Evolutionary conservation across 2,888 invertebrate species (phyloP), one percentile per base, ranked within the genome.

Genomic region (Cephonodes hylas): DNA sequence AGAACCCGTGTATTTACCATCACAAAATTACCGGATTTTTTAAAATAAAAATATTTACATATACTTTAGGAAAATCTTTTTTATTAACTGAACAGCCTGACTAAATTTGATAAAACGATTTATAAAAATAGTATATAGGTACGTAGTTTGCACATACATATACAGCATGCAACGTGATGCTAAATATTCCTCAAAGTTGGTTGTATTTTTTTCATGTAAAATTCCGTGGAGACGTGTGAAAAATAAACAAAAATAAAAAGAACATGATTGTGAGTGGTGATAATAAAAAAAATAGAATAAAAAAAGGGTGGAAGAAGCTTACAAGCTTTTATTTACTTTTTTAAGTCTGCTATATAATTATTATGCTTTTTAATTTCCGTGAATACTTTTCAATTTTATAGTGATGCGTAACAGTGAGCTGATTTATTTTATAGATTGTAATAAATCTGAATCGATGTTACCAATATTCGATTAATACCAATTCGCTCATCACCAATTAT

Each of bases 131-230:
- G 20, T 46, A 59, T 34, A 46, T 15, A 42, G 8, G 27, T 18
- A 31, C n/a, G n/a, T n/a, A n/a, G 15, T 57, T 15, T 22, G 22
- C 56, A 57, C 15, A 60, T 34, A 74, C 66, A 71, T 64, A 71
- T 67, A 73, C 48, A 73, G 66, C 86, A 86, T 85, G 86, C 84
- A 81, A 71, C 66, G 68, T 70, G 59, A 63, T 62, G 48, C 61
- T 61, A 59, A 61, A 77, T 77, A 86, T 84, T 86, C 74, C 89
- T 87, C 89, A 89, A 89, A 89, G 88, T 89, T 90, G 89, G 89
- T 88, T 72, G 61, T 53, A 62, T 59, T 42, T 60, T 34, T 60
- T 56, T 59, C 25, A 27, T 61, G 31, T 3, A 22, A 15, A 4
- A n/a, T 42, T 22, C 38, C 18, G 15, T 7, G 23, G 10, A 4